Evolutionary conservation across 2,888 invertebrate species (phyloP), one percentile per base, ranked within the genome.

Genomic region (Sipunculus nudus): DNA sequence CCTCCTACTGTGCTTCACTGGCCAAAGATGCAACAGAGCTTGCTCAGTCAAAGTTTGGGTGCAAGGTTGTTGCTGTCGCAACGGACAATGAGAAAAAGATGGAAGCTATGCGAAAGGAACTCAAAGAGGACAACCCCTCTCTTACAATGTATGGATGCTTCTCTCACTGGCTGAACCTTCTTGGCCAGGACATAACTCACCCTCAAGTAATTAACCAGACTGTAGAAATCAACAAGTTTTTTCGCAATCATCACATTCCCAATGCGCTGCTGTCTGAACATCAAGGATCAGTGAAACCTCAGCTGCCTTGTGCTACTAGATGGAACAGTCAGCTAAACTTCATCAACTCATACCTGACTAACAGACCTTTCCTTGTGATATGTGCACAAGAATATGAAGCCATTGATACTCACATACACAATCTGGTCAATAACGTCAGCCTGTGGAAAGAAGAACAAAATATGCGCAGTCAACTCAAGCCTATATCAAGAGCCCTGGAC

Each of bases 151-250:
- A 41, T 41, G 41, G 41, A 21, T 41, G 41, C 19, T 41, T 25
- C 13, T 41, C 41, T 41, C 41, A 41, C 13, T 41, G 41, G 41
- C 41, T 41, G 41, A 21, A 43, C 21, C 21, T 43, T 16, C 21
- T 43, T 43, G 43, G 2, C n/a, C 43, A 43, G 43, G 43, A 43
- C 21, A 43, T 43, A 10, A 43, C 4, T 43, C 43, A 43, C 43
- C 23, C 43, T 25, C 25, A 13, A 25, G 43, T 43, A 8, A 19
- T 43, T 13, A 25, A 23, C 2, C 43, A 43, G 43, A 43, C 26
- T 43, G 43, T 43, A 0, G 43, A 43, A 43, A 26, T 43, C 23
- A 43, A 43, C 25, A 41, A 41, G 25, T 43, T 25, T 16, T n/a
- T 43, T 43, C 21, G 21, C 43, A 43, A 43, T 19, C 43, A 43